phyloP scores from a whole-genome alignment of 2,888 invertebrate genomes.

The Leptinotarsa haldemani region DNA sequence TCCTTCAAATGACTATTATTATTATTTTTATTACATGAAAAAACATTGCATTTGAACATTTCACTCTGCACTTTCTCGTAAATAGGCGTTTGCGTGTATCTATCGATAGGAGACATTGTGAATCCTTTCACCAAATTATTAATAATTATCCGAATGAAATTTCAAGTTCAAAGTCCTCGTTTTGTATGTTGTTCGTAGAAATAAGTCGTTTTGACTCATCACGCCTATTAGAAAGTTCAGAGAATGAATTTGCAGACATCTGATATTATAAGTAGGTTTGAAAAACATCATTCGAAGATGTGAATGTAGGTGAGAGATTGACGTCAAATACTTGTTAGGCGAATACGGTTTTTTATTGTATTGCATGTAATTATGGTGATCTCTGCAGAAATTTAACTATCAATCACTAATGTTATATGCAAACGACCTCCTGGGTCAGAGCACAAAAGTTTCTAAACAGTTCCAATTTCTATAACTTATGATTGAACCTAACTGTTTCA shows the following conservation, averaged over 20 bases:
- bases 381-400: background rate
- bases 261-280: conserved; percentile 1
- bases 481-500: too few relatives aligned
- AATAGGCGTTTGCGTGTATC: background rate
- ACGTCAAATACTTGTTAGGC: background rate
- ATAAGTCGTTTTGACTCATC: background rate
- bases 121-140: conserved; percentile 5
- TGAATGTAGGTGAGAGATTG: conserved; percentile 16
- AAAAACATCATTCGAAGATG: background rate
- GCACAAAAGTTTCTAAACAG: too few relatives aligned
- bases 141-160: background rate
- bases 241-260: conserved; percentile 6
- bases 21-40: too few relatives aligned
- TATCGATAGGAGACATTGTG: background rate
- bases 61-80: too few relatives aligned
- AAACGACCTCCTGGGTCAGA: background rate
- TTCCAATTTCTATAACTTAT: too few relatives aligned
- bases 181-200: conserved; percentile 6
- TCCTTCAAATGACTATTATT: too few relatives aligned
- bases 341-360: background rate
- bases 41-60: too few relatives aligned
- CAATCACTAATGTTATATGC: background rate
- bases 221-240: conserved; percentile 24
- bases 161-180: conserved; percentile 19
- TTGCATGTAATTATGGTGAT: background rate